Evolutionary conservation across 2,797 vertebrate genomes (phyloP).

Genomic region (Nothura maculosa): DNA sequence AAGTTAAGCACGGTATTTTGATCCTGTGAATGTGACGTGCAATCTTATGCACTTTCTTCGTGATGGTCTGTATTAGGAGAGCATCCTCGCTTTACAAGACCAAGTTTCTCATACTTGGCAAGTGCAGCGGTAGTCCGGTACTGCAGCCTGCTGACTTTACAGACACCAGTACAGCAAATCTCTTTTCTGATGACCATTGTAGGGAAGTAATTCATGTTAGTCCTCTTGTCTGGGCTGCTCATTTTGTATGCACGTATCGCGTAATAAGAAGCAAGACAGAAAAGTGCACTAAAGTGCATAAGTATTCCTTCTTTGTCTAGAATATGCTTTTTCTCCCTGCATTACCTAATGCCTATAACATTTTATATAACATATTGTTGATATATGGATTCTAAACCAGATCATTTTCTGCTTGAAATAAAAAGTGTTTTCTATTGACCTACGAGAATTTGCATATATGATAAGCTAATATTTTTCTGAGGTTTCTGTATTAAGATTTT

Average conservation of each 20-base stretch:
- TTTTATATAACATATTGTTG: background rate
- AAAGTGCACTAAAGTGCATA: background rate
- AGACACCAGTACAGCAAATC: background rate
- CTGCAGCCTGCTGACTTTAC: background rate
- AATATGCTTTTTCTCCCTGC: background rate
- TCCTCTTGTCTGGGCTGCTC: constrained; percentile 12
- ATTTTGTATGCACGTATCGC: background rate
- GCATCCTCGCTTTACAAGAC: background rate
- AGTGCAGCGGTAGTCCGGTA: background rate
- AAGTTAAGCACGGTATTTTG: background rate
- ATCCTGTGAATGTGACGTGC: background rate
- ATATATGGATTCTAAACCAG: background rate
- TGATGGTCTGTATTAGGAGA: background rate
- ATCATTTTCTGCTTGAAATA: background rate
- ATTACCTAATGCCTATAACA: background rate
- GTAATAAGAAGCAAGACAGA: background rate
- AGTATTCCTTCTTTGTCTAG: background rate
- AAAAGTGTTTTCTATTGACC: background rate
- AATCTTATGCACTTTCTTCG: fast-evolving
- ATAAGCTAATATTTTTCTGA: background rate
- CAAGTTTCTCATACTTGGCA: background rate
- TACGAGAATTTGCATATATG: background rate
- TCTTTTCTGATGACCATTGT: background rate
- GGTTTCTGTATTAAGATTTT: background rate
- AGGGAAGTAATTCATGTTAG: background rate